phyloP scores from a whole-genome alignment of 2,888 invertebrate genomes.

The Hydropsyche betteni region DNA sequence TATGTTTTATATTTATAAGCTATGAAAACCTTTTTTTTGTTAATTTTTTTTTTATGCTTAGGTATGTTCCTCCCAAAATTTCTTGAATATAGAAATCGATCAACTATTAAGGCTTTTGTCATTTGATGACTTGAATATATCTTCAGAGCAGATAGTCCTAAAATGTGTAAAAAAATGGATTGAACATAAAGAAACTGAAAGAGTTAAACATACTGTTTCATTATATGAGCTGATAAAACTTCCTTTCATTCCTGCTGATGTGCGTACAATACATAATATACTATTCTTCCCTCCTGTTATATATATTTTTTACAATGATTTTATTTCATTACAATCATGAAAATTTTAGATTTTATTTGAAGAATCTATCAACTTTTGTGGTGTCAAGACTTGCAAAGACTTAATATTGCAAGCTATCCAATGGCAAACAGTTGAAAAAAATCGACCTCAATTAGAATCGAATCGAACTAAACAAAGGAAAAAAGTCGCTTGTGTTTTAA shows the following conservation, averaged over 20 bases:
- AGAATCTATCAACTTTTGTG: not conserved
- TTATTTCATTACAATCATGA: not conserved
- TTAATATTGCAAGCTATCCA: not conserved
- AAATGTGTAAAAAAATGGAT: too few species aligned
- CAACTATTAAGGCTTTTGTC: too few species aligned
- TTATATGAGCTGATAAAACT: constrained; percentile 8
- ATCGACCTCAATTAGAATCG: not conserved
- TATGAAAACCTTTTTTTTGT: too few species aligned
- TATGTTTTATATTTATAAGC: too few species aligned
- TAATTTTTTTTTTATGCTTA: too few species aligned
- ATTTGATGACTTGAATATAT: too few species aligned
- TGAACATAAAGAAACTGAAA: too few species aligned
- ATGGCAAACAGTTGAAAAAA: constrained; percentile 4
- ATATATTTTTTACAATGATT: not conserved
- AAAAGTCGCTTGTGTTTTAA: not conserved
- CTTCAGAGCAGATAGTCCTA: too few species aligned
- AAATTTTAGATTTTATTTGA: constrained; percentile 16
- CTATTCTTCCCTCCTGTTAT: not conserved
- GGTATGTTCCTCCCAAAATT: too few species aligned
- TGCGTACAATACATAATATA: not conserved
- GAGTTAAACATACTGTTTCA: not conserved
- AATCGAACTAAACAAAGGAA: not conserved
- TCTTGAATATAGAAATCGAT: too few species aligned
- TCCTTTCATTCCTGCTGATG: not conserved
- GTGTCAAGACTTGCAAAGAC: not conserved